Percentiles rank a stretch among this genome's conserved stretches.
phyloP scores from a whole-genome alignment of 2,888 invertebrate species.

The Cecidostiba fungosa region DNA sequence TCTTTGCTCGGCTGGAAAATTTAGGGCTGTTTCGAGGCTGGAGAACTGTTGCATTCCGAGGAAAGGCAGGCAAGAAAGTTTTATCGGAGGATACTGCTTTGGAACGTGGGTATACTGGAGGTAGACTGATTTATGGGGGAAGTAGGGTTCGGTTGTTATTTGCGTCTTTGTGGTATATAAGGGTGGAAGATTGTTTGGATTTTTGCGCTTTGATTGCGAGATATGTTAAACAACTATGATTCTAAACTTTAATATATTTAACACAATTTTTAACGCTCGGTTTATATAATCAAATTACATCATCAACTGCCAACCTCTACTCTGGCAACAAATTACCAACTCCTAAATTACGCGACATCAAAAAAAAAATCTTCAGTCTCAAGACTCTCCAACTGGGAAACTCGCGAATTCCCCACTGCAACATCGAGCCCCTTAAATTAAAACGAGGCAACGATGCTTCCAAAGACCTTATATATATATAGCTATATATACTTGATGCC shows the following conservation, averaged over 20 bases:
- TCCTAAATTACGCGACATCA: not conserved
- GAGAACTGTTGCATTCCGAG: conserved; percentile 17
- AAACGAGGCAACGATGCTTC: not conserved
- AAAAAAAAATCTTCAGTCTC: not conserved
- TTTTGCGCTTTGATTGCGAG: not conserved
- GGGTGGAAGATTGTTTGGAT: not conserved
- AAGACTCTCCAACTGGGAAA: not conserved
- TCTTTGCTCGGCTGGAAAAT: conserved; percentile 38
- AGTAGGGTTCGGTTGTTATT: not conserved
- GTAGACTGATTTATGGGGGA: conserved; percentile 7
- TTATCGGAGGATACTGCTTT: not conserved
- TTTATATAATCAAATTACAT: too few relatives aligned
- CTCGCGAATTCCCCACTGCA: not conserved
- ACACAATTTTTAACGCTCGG: too few relatives aligned
- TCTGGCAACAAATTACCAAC: not conserved
- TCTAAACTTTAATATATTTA: too few relatives aligned
- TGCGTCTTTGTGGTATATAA: not conserved
- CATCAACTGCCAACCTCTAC: too few relatives aligned
- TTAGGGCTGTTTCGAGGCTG: conserved; percentile 1
- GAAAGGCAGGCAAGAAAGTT: not conserved
- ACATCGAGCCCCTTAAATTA: conserved; percentile 28
- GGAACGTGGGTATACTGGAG: not conserved
- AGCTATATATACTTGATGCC: not conserved
- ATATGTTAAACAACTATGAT: too few relatives aligned
- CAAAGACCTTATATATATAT: not conserved